phyloP scores from a whole-genome alignment of 2,113 vertebrate species.

The Dermatemys mawii region DNA sequence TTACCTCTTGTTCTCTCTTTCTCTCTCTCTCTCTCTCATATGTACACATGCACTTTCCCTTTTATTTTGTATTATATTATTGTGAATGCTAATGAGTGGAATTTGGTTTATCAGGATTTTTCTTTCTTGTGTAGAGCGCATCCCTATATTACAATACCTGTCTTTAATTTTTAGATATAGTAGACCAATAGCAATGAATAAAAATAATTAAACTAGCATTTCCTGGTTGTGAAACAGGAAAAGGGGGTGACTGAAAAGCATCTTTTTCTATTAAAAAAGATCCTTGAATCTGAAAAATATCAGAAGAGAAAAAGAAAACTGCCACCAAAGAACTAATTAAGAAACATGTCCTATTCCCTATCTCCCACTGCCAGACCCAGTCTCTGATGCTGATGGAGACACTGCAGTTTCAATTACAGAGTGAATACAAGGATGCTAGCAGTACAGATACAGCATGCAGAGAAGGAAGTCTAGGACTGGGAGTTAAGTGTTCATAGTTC shows the following conservation, averaged over 20 bases:
- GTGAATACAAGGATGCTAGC: accelerated
- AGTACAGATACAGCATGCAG: accelerated
- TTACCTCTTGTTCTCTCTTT: not conserved
- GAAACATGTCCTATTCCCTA: not conserved
- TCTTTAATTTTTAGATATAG: not conserved
- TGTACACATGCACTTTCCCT: not conserved
- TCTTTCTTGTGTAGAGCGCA: not conserved
- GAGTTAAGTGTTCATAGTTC: not conserved
- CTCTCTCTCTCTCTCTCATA: not conserved
- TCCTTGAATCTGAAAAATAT: not conserved
- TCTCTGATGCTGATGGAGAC: accelerated
- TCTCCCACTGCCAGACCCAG: not conserved
- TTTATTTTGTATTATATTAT: not conserved
- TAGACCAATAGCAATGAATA: not conserved
- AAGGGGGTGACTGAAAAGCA: not conserved
- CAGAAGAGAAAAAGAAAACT: not conserved
- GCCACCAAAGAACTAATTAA: not conserved
- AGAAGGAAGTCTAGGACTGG: accelerated
- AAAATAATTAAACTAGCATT: not conserved
- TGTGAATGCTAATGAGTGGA: not conserved
- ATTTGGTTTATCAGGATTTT: not conserved
- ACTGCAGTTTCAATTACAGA: not conserved
- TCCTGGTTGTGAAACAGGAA: not conserved
- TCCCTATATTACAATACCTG: not conserved
- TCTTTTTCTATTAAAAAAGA: not conserved